These are phyloP conservation scores for Bombus consobrinus DNA, from an alignment of 1,140 invertebrate genomes.

Conservation along the genomic window DNA sequence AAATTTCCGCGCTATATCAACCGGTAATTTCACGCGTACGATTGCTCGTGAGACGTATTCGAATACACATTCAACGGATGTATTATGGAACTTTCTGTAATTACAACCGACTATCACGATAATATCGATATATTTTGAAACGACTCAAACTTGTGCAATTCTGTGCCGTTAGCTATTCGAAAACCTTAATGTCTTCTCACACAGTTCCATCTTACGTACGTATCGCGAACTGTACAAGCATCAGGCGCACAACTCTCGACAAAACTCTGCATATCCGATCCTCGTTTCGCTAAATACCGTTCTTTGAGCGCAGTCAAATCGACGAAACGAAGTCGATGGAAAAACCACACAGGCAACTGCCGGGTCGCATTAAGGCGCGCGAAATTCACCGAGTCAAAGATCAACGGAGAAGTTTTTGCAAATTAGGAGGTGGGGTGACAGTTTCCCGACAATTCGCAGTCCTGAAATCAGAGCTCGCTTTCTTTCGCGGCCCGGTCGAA, in stretches of 20 bases:
- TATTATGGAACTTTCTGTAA: too few relatives aligned
- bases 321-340: background rate
- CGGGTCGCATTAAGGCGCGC: background rate
- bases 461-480: conserved; percentile 24
- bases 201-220: too few relatives aligned
- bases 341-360: background rate
- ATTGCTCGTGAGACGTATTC: too few relatives aligned
- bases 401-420: background rate
- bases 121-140: background rate
- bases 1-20: background rate
- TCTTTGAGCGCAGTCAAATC: too few relatives aligned
- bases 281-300: background rate
- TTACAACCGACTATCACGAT: background rate
- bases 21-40: too few relatives aligned
- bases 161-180: too few relatives aligned
- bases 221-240: too few relatives aligned
- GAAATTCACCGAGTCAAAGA: conserved; percentile 1
- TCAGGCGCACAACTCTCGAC: too few relatives aligned
- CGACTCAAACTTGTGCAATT: background rate
- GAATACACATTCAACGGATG: too few relatives aligned
- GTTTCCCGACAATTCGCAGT: conserved; percentile 44
- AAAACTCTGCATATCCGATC: background rate
- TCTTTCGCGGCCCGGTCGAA: conserved; percentile 31
- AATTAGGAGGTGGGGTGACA: conserved; percentile 18
- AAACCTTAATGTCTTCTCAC: too few relatives aligned